Percentiles rank a stretch among this genome's conserved stretches.
Conservation (phyloP, 2,113 vertebrate genomes). For the Istiophorus platypterus region DNA sequence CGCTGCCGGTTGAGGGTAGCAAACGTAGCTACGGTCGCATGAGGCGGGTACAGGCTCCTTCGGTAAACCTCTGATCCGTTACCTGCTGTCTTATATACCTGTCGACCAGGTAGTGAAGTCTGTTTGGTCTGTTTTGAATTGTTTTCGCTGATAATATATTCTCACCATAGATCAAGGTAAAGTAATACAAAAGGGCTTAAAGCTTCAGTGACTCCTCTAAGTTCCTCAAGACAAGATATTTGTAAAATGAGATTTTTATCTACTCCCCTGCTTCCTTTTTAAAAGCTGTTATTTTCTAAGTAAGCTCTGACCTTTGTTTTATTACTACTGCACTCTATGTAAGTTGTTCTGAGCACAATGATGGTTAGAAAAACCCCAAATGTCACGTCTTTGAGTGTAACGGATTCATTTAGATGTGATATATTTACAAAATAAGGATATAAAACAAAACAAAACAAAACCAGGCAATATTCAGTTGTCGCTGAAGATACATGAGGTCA, state of each 20-base stretch:
- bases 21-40: not conserved
- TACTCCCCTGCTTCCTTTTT: not conserved
- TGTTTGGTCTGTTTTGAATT: not conserved
- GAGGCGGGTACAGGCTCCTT: not conserved
- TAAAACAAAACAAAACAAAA: not conserved
- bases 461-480: not conserved
- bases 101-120: not conserved
- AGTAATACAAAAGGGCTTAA: no score
- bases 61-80: not conserved
- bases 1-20: not conserved
- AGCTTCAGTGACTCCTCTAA: not conserved
- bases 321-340: not conserved
- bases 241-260: constrained; percentile 6
- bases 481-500: not conserved
- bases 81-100: not conserved
- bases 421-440: not conserved
- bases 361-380: constrained; percentile 28
- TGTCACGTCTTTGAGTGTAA: constrained; percentile 17
- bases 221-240: not conserved
- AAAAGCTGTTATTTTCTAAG: constrained; percentile 36
- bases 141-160: not conserved
- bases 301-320: constrained; percentile 48
- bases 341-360: not conserved
- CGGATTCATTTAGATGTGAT: not conserved
- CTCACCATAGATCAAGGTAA: not conserved